A percentile compares a stretch with the other conserved stretches of the same genome.
phyloP scores from a whole-genome alignment of 2,888 invertebrate species.

The Phlogophora meticulosa region DNA sequence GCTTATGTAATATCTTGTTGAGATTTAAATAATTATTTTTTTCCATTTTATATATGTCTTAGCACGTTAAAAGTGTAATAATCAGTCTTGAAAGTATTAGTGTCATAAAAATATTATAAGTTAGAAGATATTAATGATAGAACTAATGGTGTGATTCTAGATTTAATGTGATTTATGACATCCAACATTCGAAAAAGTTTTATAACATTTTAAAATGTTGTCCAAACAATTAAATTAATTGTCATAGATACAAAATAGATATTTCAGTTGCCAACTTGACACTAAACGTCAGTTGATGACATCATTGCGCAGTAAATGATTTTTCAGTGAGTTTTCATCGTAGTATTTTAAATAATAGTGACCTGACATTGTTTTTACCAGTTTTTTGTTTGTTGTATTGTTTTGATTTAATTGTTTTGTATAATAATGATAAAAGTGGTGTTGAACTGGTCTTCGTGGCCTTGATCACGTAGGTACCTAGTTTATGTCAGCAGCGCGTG shows the following conservation, averaged over 20 bases:
- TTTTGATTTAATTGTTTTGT: constrained; percentile 44
- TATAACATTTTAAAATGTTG: constrained; percentile 4
- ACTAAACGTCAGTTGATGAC: constrained; percentile 24
- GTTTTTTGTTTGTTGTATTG: constrained; percentile 31
- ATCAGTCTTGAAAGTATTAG: constrained; percentile 14
- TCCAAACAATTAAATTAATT: constrained; percentile 23
- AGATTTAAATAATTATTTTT: neutral
- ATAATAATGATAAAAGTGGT: constrained; percentile 22
- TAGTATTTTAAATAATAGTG: constrained; percentile 20
- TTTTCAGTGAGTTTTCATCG: constrained; percentile 42
- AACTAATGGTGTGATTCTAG: constrained; percentile 25
- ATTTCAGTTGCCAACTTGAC: constrained; percentile 27
- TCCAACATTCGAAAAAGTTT: neutral
- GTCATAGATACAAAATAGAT: constrained; percentile 3
- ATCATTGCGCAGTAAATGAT: neutral
- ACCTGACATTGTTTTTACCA: constrained; percentile 18
- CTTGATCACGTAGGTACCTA: constrained; percentile 49
- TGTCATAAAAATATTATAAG: constrained; percentile 21
- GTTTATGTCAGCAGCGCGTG: constrained; percentile 24
- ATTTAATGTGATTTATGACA: constrained; percentile 30
- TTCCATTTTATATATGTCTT: neutral
- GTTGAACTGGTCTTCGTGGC: constrained; percentile 24
- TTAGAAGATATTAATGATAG: constrained; percentile 26
- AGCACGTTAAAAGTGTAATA: neutral
- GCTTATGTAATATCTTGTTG: neutral